Evolutionary conservation across 2,888 invertebrate species (phyloP), one percentile per base, ranked within the genome.

Genomic region (Leptinotarsa rubiginosa): DNA sequence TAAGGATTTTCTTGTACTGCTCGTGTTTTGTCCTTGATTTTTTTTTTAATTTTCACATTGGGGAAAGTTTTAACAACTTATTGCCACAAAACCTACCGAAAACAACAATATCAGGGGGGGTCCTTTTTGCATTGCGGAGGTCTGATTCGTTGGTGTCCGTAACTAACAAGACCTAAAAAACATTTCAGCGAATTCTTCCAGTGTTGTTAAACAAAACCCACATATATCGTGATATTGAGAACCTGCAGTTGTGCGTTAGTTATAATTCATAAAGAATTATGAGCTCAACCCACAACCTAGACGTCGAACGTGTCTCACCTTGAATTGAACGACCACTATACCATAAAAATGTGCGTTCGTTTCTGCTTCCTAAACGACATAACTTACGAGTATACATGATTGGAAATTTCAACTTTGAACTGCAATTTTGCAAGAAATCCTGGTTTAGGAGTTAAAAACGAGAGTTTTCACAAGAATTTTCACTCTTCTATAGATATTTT

Each of bases 261-360:
- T 31, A 16, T 56, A 69, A 47, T 56, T 69, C 69, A 69, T 69
- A 69, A 69, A 15, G 20, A 31, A 54, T 68, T 68, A 68, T 54
- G 54, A 68, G 68, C 31, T 20, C 20, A 20, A 15, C 22, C 56
- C 56, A 13, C 56, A 22, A 56, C 22, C 56, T 56, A 56, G 56
- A 56, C 59, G 49, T 56, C 56, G 54, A 69, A 31, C 25, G 18
- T 69, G 56, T 69, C 69, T 69, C 56, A 69, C 69, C 69, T 69
- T 69, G 69, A 69, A 56, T 56, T 69, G 20, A 56, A 69, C 69
- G 47, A 69, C 69, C 54, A 22, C 56, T 56, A 13, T 10, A 56
- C 18, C 20, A 56, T 22, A 56, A 56, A 49, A 22, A 67, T 31
- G 47, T 20, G 66, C n/a, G 22, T 67, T 68, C 54, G 68, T 68